Evolutionary conservation across 1,140 invertebrate species (phyloP).

Genomic region (Atopsyche davidsoni): DNA sequence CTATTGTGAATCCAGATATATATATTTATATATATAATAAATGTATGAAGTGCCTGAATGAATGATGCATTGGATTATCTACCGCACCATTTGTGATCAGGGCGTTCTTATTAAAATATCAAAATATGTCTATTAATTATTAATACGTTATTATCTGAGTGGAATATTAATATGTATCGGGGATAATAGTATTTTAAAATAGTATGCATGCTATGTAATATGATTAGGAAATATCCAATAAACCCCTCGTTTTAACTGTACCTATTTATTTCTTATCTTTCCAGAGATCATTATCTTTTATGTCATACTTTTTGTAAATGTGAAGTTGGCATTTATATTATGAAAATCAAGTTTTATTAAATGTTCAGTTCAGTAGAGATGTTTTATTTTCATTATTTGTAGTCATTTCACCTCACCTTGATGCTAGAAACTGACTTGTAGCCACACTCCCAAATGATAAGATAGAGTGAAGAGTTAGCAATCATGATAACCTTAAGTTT

Average conservation of each 20-base stretch:
- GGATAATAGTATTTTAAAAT: slow-evolving; percentile 24
- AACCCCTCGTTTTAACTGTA: slow-evolving; percentile 9
- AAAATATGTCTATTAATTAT: slow-evolving; percentile 23
- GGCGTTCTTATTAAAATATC: slow-evolving; percentile 25
- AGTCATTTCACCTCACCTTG: background rate
- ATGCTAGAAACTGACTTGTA: background rate
- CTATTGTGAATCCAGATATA: slow-evolving; percentile 22
- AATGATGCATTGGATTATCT: slow-evolving; percentile 18
- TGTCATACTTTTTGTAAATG: slow-evolving; percentile 13
- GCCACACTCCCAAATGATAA: background rate
- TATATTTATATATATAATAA: slow-evolving; percentile 22
- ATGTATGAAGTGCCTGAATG: slow-evolving; percentile 21
- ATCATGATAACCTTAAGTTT: too few relatives aligned
- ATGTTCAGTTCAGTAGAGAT: slow-evolving; percentile 12
- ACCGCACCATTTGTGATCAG: slow-evolving; percentile 16
- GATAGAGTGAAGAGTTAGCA: background rate
- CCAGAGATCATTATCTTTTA: slow-evolving; percentile 10
- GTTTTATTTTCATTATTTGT: slow-evolving; percentile 8
- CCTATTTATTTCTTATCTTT: slow-evolving; percentile 18
- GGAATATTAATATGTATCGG: slow-evolving; percentile 24
- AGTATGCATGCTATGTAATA: slow-evolving; percentile 25
- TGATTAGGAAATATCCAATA: slow-evolving; percentile 23
- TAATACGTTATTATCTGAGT: slow-evolving; percentile 24
- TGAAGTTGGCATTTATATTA: slow-evolving; percentile 19
- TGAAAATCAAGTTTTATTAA: slow-evolving; percentile 16